phyloP scores from a whole-genome alignment of 2,888 invertebrate species.

The Marronus borbonicus region DNA sequence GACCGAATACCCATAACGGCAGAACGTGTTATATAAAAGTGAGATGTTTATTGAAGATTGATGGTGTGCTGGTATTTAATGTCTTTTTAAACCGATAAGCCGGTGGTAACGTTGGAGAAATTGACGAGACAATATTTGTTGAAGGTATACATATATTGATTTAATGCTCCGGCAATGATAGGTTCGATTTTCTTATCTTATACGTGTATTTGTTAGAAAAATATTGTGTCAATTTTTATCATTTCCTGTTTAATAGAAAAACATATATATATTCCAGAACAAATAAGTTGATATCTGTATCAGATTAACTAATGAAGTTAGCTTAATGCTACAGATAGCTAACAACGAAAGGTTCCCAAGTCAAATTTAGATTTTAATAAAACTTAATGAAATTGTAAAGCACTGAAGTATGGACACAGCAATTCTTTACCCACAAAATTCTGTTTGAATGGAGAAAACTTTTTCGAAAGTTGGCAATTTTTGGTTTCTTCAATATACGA shows the following conservation, averaged over 20 bases:
- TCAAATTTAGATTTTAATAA: too few relatives aligned
- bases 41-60: neutral
- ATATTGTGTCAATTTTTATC: neutral
- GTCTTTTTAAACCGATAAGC: conserved; percentile 18
- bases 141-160: neutral
- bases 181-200: neutral
- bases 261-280: too few relatives aligned
- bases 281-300: too few relatives aligned
- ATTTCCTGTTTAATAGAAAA: neutral
- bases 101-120: conserved; percentile 12
- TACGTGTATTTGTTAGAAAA: neutral
- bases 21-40: neutral
- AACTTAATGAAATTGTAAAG: too few relatives aligned
- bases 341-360: too few relatives aligned
- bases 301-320: too few relatives aligned
- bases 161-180: neutral
- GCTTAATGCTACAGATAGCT: too few relatives aligned
- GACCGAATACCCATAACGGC: neutral
- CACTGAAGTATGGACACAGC: too few relatives aligned
- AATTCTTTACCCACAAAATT: too few relatives aligned
- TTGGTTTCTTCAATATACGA: too few relatives aligned
- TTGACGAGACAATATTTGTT: conserved; percentile 14
- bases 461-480: too few relatives aligned
- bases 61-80: conserved; percentile 6
- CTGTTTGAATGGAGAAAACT: too few relatives aligned